These are phyloP conservation scores for Etheostoma spectabile DNA, from an alignment of 2,113 vertebrate species.

Conservation along the genomic window DNA sequence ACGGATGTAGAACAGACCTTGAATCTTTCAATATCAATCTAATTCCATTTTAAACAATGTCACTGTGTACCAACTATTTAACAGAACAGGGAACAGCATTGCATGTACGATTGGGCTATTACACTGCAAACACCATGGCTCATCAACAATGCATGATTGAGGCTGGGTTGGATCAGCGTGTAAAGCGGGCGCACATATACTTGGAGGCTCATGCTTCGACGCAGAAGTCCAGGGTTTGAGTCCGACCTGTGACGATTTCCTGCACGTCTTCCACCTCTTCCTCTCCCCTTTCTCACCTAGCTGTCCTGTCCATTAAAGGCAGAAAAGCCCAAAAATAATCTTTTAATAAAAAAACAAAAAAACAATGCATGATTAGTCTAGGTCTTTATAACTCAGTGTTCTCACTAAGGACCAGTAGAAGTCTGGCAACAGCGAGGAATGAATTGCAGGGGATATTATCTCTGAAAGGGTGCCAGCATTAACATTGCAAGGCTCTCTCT, in stretches of 20 bases:
- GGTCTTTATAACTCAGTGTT: conserved; percentile 18
- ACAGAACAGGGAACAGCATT: not conserved
- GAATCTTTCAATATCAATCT: not conserved
- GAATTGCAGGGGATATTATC: not conserved
- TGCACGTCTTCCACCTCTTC: too few relatives aligned
- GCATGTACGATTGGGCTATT: not conserved
- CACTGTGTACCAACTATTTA: not conserved
- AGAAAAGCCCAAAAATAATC: too few relatives aligned
- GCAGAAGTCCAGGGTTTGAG: too few relatives aligned
- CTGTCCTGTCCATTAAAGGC: too few relatives aligned
- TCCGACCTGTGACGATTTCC: too few relatives aligned
- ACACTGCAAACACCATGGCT: not conserved
- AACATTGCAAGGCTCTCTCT: not conserved
- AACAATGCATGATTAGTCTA: conserved; percentile 22
- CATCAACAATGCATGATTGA: conserved; percentile 25
- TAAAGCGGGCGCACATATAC: too few relatives aligned
- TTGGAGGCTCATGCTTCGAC: too few relatives aligned
- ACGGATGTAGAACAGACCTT: not conserved
- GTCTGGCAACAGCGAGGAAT: not conserved
- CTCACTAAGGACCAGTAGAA: conserved; percentile 1
- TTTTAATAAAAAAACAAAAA: too few relatives aligned
- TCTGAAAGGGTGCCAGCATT: not conserved
- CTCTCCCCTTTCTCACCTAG: too few relatives aligned
- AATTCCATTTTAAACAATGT: not conserved
- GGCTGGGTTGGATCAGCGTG: too few relatives aligned